Evolutionary conservation across 1,140 invertebrate species (phyloP), one percentile per base, ranked within the genome.

Genomic region (Drosophila nikananu): DNA sequence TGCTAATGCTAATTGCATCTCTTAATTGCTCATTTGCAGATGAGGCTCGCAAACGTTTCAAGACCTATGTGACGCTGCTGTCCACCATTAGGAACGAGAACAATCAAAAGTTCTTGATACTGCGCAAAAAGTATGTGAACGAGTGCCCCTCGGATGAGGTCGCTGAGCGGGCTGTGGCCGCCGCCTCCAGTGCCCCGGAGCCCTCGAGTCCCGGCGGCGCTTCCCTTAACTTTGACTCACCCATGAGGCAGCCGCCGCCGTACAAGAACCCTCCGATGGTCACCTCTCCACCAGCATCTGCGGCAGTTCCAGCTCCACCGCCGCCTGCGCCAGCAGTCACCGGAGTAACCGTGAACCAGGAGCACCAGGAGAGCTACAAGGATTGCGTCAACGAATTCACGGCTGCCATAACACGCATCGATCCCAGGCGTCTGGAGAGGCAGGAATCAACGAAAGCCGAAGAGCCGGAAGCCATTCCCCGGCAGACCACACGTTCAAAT

Each of bases 11-110:
- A 46, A 55, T 52, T 30, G 51, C 37, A 49, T 57, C 41, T 54
- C 37, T 12, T 21, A 27, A 63, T 79, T 41, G 30, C 42, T 7
- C 21, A 5, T 48, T 73, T 68, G 13, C 72, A 90, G 86, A 80
- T 96, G 67, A 97, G 93, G 97, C 97, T 2, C 94, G 97, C 79
- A 96, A 95, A 77, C 95, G 96, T 77, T 99, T 99, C 92, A 98
- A 98, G 94, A 96, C 97, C 67, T 97, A 97, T 93, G 97, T 99
- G 5, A 99, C 98, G 92, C 95, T 95, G 39, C 93, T 99, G 71
- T 97, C 98, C 5, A 96, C 95, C 9, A 97, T 98, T 52, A 97
- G 96, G 92, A 95, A 95, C 77, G 95, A 96, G 90, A 95, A 95
- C 93, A 96, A 96, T 66, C 96, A 97, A 86, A 98, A 98, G 92